Conservation (phyloP, 2,888 invertebrate genomes). For the Euzophera pinguis region DNA sequence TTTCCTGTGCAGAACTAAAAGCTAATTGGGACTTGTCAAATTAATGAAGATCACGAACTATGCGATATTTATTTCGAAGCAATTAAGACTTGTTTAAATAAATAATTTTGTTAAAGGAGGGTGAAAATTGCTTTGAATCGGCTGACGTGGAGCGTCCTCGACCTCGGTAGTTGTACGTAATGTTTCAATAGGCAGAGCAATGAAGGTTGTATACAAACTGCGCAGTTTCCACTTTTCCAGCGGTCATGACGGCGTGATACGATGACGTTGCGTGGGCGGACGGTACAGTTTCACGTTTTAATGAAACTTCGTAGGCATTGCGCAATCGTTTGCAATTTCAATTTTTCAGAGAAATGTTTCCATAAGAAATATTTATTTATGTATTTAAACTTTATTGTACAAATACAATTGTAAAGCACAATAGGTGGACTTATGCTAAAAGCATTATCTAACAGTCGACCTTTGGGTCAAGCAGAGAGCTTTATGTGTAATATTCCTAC, state of each 20-base stretch:
- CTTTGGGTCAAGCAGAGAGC: too few species aligned
- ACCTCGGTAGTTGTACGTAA: conserved; percentile 17
- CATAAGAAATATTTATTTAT: neutral
- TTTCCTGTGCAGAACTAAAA: too few species aligned
- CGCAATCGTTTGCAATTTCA: conserved; percentile 21
- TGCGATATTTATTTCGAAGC: neutral
- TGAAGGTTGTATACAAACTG: conserved; percentile 23
- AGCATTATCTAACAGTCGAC: too few species aligned
- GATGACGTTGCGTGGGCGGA: conserved; percentile 20
- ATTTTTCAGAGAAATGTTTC: neutral
- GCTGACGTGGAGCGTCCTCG: conserved; percentile 5
- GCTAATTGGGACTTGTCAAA: too few species aligned
- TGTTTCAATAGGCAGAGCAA: conserved; percentile 19
- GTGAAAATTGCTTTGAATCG: conserved; percentile 4
- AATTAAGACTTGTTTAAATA: neutral
- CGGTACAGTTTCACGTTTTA: conserved; percentile 25
- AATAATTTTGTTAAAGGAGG: neutral
- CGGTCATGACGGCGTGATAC: conserved; percentile 16
- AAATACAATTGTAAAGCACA: too few species aligned
- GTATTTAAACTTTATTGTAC: too few species aligned
- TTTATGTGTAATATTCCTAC: neutral
- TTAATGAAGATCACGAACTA: neutral
- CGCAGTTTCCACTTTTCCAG: conserved; percentile 19
- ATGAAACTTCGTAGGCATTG: conserved; percentile 18
- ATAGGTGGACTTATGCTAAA: too few species aligned